These are phyloP conservation scores for Drosophila rhopaloa DNA, from an alignment of 1,140 invertebrate genomes.

Conservation along the genomic window DNA sequence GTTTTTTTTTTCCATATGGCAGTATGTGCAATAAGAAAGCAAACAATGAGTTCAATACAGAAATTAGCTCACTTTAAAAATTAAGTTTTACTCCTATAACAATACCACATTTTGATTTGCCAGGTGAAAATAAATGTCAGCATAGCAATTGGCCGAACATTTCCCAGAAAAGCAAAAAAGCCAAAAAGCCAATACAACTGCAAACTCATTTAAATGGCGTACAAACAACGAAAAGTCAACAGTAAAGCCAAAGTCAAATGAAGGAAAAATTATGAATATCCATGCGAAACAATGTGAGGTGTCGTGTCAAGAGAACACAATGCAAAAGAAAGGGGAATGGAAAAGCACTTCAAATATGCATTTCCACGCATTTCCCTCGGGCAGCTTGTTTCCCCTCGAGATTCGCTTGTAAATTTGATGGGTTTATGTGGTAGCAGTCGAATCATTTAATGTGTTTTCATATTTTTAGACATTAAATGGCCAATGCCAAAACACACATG, in stretches of 20 bases:
- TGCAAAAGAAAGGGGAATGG: constrained; percentile 13
- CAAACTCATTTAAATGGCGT: constrained; percentile 55
- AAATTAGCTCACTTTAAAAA: constrained; percentile 1
- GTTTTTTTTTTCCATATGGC: constrained; percentile 12
- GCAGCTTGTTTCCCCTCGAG: not conserved
- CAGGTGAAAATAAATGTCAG: constrained; percentile 31
- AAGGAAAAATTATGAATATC: constrained; percentile 51
- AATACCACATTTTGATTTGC: not conserved
- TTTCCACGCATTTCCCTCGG: constrained; percentile 24
- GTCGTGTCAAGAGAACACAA: constrained; percentile 11
- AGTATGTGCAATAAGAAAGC: constrained; percentile 1
- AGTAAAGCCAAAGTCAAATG: constrained; percentile 57
- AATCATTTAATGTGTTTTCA: constrained; percentile 33
- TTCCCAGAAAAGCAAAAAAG: constrained; percentile 66
- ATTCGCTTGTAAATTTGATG: constrained; percentile 14
- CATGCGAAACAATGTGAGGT: constrained; percentile 26
- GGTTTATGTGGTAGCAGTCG: constrained; percentile 2
- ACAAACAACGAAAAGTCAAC: constrained; percentile 25
- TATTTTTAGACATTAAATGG: constrained; percentile 50
- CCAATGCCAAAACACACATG: constrained; percentile 74
- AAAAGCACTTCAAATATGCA: constrained; percentile 47
- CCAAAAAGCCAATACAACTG: constrained; percentile 45
- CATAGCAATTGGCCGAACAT: constrained; percentile 22
- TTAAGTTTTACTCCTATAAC: not conserved
- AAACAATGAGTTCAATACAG: constrained; percentile 6